A percentile compares a stretch with the other conserved stretches of the same genome.
Conservation (phyloP, 92 coral and sea anemone species). For the Plumapathes pennacea region DNA sequence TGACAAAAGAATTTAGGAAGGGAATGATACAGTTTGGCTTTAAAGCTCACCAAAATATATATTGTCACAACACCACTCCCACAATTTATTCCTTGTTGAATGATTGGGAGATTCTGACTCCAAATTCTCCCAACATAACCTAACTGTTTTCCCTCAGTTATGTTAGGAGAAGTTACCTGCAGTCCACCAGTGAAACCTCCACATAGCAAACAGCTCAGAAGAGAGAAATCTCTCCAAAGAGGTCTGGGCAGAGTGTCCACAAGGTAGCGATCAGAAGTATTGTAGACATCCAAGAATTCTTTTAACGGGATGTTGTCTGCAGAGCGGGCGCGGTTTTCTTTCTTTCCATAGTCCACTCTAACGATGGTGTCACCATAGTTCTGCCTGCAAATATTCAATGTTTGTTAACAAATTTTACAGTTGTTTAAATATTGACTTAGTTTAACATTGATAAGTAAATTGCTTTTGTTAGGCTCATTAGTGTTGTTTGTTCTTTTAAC, state of each 20-base stretch:
- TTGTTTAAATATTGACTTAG: too few relatives aligned
- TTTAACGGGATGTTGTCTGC: slow-evolving; percentile 74
- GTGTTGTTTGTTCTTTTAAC: too few relatives aligned
- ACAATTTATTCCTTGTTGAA: too few relatives aligned
- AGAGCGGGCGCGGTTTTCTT: slow-evolving; percentile 83
- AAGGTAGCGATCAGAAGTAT: slow-evolving; percentile 74
- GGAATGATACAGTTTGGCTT: neutral
- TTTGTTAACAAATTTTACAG: too few relatives aligned
- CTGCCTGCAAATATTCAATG: slow-evolving; percentile 28
- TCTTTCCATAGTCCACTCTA: slow-evolving; percentile 90
- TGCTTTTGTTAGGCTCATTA: too few relatives aligned
- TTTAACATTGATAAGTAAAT: too few relatives aligned
- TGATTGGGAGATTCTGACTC: too few relatives aligned
- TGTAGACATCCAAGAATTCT: slow-evolving; percentile 73
- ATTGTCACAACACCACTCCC: too few relatives aligned
- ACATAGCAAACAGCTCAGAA: slow-evolving; percentile 79
- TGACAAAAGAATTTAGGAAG: too few relatives aligned
- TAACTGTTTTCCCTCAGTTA: too few relatives aligned
- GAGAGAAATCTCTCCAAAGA: slow-evolving; percentile 78
- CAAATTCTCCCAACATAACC: too few relatives aligned
- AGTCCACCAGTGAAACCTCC: slow-evolving; percentile 90
- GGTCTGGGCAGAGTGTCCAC: slow-evolving; percentile 77
- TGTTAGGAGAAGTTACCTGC: slow-evolving; percentile 68
- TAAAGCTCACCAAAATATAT: neutral
- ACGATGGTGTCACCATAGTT: slow-evolving; percentile 68